These are phyloP conservation scores for Pristionchus entomophagus DNA, from an alignment of 2,888 invertebrate genomes.

Conservation along the genomic window DNA sequence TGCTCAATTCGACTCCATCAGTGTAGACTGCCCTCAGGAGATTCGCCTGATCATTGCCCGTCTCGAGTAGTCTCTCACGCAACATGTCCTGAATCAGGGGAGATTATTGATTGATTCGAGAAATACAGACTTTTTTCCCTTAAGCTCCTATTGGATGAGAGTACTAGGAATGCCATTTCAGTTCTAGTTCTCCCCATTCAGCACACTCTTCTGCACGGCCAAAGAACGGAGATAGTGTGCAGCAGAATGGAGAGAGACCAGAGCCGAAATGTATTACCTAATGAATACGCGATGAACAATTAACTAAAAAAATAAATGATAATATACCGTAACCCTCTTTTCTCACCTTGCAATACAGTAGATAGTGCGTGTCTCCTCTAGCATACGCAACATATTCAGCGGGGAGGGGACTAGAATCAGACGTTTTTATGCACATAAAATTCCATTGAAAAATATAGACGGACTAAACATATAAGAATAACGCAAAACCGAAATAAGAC, in stretches of 20 bases:
- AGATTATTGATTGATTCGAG: background rate
- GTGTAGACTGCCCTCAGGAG: conserved; percentile 84
- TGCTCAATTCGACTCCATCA: conserved; percentile 85
- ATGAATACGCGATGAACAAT: background rate
- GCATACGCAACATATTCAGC: conserved; percentile 88
- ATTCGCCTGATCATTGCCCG: conserved; percentile 79
- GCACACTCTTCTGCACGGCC: conserved; percentile 79
- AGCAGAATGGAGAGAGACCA: no score
- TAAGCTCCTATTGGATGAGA: no score
- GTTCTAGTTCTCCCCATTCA: conserved; percentile 82
- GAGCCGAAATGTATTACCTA: no score
- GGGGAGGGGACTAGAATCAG: conserved; percentile 84
- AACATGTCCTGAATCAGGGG: conserved; percentile 49
- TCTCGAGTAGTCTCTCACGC: conserved; percentile 83
- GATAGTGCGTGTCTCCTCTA: conserved; percentile 92
- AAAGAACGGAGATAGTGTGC: no score
- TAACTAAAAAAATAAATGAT: background rate
- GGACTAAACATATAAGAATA: no score
- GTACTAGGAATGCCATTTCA: no score
- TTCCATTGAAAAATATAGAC: no score
- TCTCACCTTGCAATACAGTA: conserved; percentile 88
- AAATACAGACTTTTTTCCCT: no score
- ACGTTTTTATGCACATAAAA: no score
- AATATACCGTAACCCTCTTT: background rate
- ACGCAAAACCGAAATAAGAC: no score